Percentiles rank a stretch among this genome's conserved stretches.
These are phyloP conservation scores for Plebejus anna DNA, from an alignment of 2,888 invertebrate species.

Conservation along the genomic window DNA sequence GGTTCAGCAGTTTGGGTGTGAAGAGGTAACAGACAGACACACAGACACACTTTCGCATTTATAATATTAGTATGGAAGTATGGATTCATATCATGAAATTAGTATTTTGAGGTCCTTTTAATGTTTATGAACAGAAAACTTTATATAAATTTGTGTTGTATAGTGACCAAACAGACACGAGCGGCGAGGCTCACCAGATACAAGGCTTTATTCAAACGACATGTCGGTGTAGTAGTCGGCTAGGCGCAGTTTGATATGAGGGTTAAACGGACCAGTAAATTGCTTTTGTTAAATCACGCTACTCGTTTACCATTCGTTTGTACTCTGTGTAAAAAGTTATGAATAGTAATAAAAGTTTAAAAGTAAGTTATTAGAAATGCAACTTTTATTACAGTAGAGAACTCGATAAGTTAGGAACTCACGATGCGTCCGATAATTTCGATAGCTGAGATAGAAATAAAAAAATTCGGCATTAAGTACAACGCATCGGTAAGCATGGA, in stretches of 20 bases:
- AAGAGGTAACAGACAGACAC: too few species aligned
- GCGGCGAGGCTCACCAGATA: not conserved
- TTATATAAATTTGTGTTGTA: not conserved
- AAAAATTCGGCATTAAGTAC: too few species aligned
- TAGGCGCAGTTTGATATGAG: constrained; percentile 15
- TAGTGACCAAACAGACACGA: not conserved
- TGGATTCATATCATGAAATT: not conserved
- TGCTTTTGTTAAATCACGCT: constrained; percentile 19
- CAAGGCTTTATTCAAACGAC: constrained; percentile 3
- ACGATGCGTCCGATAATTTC: not conserved
- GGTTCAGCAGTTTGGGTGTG: too few species aligned
- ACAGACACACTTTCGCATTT: too few species aligned
- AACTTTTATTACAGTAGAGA: not conserved
- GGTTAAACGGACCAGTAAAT: constrained; percentile 19
- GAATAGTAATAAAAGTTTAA: not conserved
- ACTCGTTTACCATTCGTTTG: not conserved
- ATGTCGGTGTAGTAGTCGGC: not conserved
- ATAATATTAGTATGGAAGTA: too few species aligned
- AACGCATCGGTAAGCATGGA: too few species aligned
- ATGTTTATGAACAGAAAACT: not conserved
- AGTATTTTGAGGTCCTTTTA: not conserved
- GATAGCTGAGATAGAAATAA: too few species aligned
- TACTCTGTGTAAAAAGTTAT: not conserved
- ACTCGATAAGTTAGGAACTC: not conserved
- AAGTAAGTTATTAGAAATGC: not conserved